Conservation (phyloP, 1,140 invertebrate genomes). For the Drosophila funebris region DNA sequence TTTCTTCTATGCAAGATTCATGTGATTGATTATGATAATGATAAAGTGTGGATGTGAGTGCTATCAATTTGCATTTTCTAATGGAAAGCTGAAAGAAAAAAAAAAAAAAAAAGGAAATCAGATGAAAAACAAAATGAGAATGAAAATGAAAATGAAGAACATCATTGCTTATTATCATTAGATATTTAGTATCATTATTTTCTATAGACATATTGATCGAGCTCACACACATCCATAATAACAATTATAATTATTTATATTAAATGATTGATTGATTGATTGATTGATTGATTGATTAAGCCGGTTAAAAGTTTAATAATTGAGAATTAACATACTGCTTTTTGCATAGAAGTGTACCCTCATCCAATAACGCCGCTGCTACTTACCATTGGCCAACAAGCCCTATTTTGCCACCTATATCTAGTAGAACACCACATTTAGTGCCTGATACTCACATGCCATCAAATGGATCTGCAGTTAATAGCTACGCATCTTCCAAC, state of each 20-base stretch:
- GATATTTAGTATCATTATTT: slow-evolving; percentile 19
- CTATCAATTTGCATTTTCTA: slow-evolving; percentile 39
- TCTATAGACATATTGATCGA: slow-evolving; percentile 44
- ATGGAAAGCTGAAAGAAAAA: not conserved
- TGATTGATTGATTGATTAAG: too few species aligned
- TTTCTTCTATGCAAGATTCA: slow-evolving; percentile 75
- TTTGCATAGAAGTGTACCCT: slow-evolving; percentile 86
- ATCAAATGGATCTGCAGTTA: slow-evolving; percentile 84
- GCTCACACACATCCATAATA: slow-evolving; percentile 44
- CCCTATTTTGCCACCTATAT: slow-evolving; percentile 89
- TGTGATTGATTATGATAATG: slow-evolving; percentile 51
- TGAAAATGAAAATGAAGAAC: not conserved
- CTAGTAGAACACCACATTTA: slow-evolving; percentile 88
- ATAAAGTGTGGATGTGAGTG: slow-evolving; percentile 37
- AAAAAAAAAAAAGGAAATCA: not conserved
- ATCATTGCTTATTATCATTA: slow-evolving; percentile 43
- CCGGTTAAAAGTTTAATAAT: slow-evolving; percentile 20
- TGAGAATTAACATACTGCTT: slow-evolving; percentile 83
- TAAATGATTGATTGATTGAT: not conserved
- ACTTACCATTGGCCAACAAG: slow-evolving; percentile 90
- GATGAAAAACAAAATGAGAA: not conserved
- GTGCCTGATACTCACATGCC: slow-evolving; percentile 88
- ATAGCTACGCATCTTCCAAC: slow-evolving; percentile 84
- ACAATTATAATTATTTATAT: not conserved
- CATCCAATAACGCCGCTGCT: slow-evolving; percentile 85